Evolutionary conservation across 1,140 invertebrate genomes (phyloP).

Genomic region (Drosophila miranda): DNA sequence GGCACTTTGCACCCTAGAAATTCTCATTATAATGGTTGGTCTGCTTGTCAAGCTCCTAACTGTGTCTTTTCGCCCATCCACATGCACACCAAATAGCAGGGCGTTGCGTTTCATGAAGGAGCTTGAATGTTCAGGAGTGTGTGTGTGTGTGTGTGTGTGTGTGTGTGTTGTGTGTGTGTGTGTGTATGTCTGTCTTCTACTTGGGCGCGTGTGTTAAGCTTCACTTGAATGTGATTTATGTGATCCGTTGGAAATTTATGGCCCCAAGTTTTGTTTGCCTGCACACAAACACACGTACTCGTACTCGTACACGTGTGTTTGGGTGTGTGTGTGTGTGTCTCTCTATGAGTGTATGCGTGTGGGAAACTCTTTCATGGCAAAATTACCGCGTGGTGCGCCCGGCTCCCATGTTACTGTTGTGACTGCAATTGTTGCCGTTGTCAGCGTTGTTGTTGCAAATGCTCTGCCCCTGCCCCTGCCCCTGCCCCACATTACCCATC

Average conservation of each 20-base stretch:
- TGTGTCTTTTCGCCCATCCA: slow-evolving; percentile 30
- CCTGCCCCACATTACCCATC: slow-evolving; percentile 2
- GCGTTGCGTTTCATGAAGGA: slow-evolving; percentile 15
- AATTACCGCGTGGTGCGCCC: slow-evolving; percentile 65
- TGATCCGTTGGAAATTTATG: slow-evolving; percentile 78
- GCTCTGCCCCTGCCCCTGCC: slow-evolving; percentile 1
- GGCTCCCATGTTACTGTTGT: slow-evolving; percentile 39
- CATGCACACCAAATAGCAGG: background rate
- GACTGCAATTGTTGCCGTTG: slow-evolving; percentile 52
- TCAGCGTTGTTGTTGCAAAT: slow-evolving; percentile 24
- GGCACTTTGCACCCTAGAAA: slow-evolving; percentile 29
- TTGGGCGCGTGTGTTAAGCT: slow-evolving; percentile 79
- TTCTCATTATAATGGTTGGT: slow-evolving; percentile 45
- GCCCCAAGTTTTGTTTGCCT: slow-evolving; percentile 72
- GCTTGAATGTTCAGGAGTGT: background rate
- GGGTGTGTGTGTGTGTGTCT: slow-evolving; percentile 17
- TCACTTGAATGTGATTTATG: slow-evolving; percentile 81
- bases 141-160: slow-evolving; percentile 34
- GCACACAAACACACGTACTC: slow-evolving; percentile 32
- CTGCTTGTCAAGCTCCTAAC: slow-evolving; percentile 25
- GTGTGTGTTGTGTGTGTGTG: slow-evolving; percentile 11
- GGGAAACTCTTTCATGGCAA: slow-evolving; percentile 59
- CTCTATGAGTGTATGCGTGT: background rate
- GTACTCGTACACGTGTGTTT: slow-evolving; percentile 23
- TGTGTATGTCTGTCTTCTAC: slow-evolving; percentile 59